These are phyloP conservation scores for Ptilonorhynchus violaceus DNA, from an alignment of 2,113 vertebrate genomes.

Conservation along the genomic window DNA sequence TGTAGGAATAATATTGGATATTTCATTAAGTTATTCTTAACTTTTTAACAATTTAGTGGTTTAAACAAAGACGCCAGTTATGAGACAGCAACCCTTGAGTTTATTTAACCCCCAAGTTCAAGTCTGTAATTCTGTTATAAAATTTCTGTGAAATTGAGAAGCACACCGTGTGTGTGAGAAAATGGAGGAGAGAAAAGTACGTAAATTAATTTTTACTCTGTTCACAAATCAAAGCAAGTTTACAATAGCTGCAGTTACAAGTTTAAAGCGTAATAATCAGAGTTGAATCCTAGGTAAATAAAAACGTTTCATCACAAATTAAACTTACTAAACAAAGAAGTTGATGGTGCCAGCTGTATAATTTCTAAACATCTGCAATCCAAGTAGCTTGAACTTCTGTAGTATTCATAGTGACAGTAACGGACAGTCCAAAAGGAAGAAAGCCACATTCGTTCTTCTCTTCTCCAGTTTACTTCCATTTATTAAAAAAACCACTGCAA, in stretches of 20 bases:
- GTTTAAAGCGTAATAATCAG: background rate
- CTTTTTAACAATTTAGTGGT: background rate
- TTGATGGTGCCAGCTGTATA: background rate
- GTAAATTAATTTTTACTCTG: background rate
- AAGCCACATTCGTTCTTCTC: background rate
- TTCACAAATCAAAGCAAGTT: background rate
- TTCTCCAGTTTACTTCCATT: background rate
- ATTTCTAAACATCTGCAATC: background rate
- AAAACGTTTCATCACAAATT: background rate
- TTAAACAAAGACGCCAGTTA: background rate
- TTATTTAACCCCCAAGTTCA: background rate
- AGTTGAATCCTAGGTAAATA: background rate
- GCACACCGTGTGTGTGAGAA: background rate
- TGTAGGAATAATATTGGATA: background rate
- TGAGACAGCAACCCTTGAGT: rapidly evolving
- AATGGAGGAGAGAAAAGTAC: background rate
- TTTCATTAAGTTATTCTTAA: background rate
- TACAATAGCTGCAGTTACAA: background rate
- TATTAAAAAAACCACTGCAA: background rate
- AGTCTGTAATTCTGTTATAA: background rate
- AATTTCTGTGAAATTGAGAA: background rate
- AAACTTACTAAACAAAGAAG: background rate
- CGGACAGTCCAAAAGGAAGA: background rate
- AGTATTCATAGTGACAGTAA: background rate
- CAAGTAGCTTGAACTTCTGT: background rate